Percentiles rank a stretch among this genome's conserved stretches.
phyloP scores from a whole-genome alignment of 1,140 invertebrate species.

The Steinernema khuongi region DNA sequence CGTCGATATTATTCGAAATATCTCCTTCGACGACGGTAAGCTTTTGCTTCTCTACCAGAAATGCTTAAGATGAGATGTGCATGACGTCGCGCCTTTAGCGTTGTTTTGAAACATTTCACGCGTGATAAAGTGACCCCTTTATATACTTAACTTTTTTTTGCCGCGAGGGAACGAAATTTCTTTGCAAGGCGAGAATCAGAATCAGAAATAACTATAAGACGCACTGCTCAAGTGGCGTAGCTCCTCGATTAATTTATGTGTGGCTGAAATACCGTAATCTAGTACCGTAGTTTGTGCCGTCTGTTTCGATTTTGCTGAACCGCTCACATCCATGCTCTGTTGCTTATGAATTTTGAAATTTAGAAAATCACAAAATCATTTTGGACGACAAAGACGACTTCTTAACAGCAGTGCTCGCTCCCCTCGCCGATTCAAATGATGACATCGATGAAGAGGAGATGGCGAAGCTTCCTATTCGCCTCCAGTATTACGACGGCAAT shows the following conservation, averaged over 20 bases:
- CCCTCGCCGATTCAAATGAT: conserved; percentile 29
- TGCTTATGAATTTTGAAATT: conserved; percentile 20
- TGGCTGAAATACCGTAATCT: neutral
- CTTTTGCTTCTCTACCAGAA: neutral
- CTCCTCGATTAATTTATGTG: too few species aligned
- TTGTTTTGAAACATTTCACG: conserved; percentile 12
- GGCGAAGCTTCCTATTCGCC: conserved; percentile 30
- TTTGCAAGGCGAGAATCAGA: too few species aligned
- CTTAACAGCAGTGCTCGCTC: conserved; percentile 23
- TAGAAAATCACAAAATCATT: conserved; percentile 28
- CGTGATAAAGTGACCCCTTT: too few species aligned
- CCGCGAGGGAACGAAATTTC: conserved; percentile 17
- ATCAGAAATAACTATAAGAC: too few species aligned
- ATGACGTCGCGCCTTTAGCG: neutral
- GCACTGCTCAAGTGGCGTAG: too few species aligned
- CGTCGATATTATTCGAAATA: conserved; percentile 28
- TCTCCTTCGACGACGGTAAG: conserved; percentile 35
- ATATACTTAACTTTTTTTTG: too few species aligned
- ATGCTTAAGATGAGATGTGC: too few species aligned
- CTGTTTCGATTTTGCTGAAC: too few species aligned
- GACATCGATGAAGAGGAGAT: conserved; percentile 37
- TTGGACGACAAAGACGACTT: conserved; percentile 31
- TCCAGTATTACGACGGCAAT: conserved; percentile 36
- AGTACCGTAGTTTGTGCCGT: too few species aligned
- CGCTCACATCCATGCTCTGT: neutral